Base-by-base conservation (phyloP, 2,113 vertebrate species). In the Pica pica region DNA sequence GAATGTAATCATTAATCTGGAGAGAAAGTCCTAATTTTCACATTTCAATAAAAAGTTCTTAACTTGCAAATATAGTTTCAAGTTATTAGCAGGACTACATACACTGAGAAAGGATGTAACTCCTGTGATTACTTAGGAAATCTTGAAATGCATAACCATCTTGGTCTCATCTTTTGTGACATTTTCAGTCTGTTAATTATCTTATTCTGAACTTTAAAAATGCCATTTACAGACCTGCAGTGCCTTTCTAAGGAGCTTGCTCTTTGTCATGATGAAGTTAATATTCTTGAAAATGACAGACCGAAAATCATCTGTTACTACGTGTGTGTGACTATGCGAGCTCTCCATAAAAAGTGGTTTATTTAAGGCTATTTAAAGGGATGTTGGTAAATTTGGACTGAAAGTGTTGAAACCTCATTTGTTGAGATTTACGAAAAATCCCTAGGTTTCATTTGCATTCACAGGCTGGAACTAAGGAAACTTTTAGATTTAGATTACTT, bases 141-240 rank as follows among this genome's bases (percentile, higher is more conserved):
- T 81, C 64, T 74, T 47, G 55, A 76, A 88, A 73, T 65, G 61
- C 2, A 1, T 49, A 47, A 69, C 28, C 16, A 2, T 85, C 20
- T 69, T 80, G 16, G 27, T 80, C 67, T 88, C 35, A 39, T 87
- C 75, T 77, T 90, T 21, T 52, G 50, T 85, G 94, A 90, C 92
- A 95, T 97, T 95, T 96, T 83, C 75, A 81, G 64, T 83, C 88
- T 52, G 50, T 59, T 97, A 87, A 94, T 91, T 90, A 83, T 60
- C 49, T 83, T 69, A 41, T 14, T 27, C 30, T 93, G 88, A 96
- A 96, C 95, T 94, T 94, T 65, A 80, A 50, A 90, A 83, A 35
- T 86, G 75, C 7, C 64, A 86, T 94, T 90, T 86, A 80, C 8
- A 0, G 42, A 69, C 59, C 16, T 74, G 50, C 39, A 74, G 0